phyloP scores from a whole-genome alignment of 2,113 vertebrate species.

The Gallinago undulata region DNA sequence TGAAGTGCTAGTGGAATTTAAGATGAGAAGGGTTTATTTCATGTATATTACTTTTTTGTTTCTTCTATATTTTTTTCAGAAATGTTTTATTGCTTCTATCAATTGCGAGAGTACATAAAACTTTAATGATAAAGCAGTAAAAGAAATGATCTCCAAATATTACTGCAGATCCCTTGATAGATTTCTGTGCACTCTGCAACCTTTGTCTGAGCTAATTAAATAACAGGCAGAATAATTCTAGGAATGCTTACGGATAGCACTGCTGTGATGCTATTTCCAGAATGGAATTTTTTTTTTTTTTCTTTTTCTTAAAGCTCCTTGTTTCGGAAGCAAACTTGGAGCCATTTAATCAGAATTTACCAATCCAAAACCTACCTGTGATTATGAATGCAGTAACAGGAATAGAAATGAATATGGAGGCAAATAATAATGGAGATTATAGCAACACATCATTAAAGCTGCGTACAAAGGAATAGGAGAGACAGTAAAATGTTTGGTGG shows the following conservation, averaged over 20 bases:
- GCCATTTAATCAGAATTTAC: background rate
- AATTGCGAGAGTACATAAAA: conserved; percentile 53
- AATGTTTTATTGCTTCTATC: conserved; percentile 47
- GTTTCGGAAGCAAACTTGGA: background rate
- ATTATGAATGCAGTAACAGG: background rate
- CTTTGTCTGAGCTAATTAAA: conserved; percentile 66
- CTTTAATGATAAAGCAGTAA: conserved; percentile 61
- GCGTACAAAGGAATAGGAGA: background rate
- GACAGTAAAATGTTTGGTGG: background rate
- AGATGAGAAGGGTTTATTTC: conserved; percentile 53
- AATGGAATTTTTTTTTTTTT: background rate
- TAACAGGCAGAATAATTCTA: conserved; percentile 48
- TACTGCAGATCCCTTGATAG: conserved; percentile 58
- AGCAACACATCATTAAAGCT: background rate
- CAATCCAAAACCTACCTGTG: background rate
- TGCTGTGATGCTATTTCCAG: conserved; percentile 26
- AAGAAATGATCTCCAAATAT: conserved; percentile 61
- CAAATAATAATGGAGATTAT: background rate
- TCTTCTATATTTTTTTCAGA: conserved; percentile 31
- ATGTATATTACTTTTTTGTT: conserved; percentile 44
- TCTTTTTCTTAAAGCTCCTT: background rate
- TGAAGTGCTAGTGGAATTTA: conserved; percentile 51
- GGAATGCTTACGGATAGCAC: background rate
- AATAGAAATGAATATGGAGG: background rate
- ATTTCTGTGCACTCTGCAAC: conserved; percentile 53